Conservation (phyloP, 2,113 vertebrate genomes). For the Cottus gobio region DNA sequence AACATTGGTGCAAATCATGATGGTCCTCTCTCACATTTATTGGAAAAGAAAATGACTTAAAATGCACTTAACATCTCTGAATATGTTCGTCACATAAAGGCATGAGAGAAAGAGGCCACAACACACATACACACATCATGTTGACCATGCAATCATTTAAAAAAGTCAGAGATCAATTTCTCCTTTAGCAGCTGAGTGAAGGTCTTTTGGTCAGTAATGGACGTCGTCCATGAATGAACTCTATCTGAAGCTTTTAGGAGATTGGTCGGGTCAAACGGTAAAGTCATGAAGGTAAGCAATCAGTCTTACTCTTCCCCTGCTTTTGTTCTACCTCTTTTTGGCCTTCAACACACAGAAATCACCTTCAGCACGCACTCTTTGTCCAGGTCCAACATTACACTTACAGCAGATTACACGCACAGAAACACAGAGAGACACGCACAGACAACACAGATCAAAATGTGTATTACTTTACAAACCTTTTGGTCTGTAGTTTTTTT, state of each 20-base stretch:
- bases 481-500: neutral
- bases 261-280: constrained; percentile 65
- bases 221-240: constrained; percentile 58
- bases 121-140: constrained; percentile 2
- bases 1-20: neutral
- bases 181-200: constrained; percentile 37
- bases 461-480: neutral
- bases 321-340: neutral
- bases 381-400: constrained; percentile 17
- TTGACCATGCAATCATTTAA: constrained; percentile 28
- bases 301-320: constrained; percentile 11
- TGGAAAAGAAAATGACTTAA: neutral
- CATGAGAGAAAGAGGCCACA: neutral
- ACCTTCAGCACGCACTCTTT: constrained; percentile 26
- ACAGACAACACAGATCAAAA: neutral
- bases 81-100: neutral
- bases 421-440: too few species aligned
- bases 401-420: constrained; percentile 20
- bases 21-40: neutral
- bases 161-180: constrained; percentile 45
- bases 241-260: constrained; percentile 72
- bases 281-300: constrained; percentile 49
- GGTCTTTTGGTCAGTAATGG: constrained; percentile 32
- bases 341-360: constrained; percentile 26
- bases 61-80: neutral